phyloP scores from a whole-genome alignment of 2,888 invertebrate species.

The Drosophila crucigera region DNA sequence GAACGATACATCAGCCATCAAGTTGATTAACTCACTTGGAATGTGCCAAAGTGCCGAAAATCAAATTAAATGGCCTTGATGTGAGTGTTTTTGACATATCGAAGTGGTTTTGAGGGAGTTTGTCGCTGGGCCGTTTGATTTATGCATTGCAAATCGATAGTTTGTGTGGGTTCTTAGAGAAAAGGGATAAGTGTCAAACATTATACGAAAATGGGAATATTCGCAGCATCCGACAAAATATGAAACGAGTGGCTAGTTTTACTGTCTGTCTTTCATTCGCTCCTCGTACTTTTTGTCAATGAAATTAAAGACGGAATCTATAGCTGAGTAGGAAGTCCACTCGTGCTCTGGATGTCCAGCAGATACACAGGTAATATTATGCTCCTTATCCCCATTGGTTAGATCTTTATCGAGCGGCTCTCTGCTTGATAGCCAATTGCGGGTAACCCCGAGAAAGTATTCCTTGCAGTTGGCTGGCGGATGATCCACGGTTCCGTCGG shows the following conservation, averaged over 20 bases:
- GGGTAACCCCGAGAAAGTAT: constrained; percentile 82
- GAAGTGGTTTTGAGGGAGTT: constrained; percentile 54
- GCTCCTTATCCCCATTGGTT: constrained; percentile 47
- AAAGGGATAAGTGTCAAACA: constrained; percentile 77
- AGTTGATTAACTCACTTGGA: constrained; percentile 76
- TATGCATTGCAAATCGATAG: constrained; percentile 72
- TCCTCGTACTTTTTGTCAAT: constrained; percentile 85
- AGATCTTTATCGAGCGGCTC: constrained; percentile 87
- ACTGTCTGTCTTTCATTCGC: constrained; percentile 15
- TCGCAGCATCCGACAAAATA: constrained; percentile 20
- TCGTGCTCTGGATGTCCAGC: constrained; percentile 90
- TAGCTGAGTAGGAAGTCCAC: constrained; percentile 89
- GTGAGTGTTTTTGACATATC: constrained; percentile 84
- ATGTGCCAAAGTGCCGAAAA: constrained; percentile 80
- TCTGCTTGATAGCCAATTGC: constrained; percentile 88
- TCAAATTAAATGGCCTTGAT: constrained; percentile 84
- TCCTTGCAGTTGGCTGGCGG: constrained; percentile 52
- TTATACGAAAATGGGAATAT: constrained; percentile 18
- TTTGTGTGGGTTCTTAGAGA: constrained; percentile 73
- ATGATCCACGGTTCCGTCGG: constrained; percentile 89
- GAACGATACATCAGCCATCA: constrained; percentile 76
- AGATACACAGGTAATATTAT: constrained; percentile 87
- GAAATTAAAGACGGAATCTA: constrained; percentile 89
- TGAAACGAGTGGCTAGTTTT: constrained; percentile 22
- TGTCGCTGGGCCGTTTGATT: constrained; percentile 55